Conservation (phyloP, 1,140 invertebrate genomes). For the Anastrepha ludens region DNA sequence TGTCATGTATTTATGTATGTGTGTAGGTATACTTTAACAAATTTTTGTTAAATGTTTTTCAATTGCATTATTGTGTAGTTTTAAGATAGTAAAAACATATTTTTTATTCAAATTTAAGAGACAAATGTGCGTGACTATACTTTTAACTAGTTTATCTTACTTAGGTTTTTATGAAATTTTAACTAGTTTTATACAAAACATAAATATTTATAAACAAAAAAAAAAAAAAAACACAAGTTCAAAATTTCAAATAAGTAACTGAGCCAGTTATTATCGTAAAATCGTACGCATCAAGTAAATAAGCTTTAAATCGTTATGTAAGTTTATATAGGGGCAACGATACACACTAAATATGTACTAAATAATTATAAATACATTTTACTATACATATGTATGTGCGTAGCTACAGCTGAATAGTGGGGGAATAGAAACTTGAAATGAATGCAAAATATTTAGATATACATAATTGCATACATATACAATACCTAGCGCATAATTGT, state of each 20-base stretch:
- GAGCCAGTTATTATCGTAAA: not conserved
- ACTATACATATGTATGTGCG: not conserved
- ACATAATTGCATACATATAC: not conserved
- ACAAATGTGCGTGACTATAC: slow-evolving; percentile 26
- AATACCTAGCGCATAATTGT: not conserved
- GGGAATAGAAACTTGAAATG: no score
- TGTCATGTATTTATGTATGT: slow-evolving; percentile 12
- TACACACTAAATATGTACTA: not conserved
- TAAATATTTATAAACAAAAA: not conserved
- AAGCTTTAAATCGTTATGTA: slow-evolving; percentile 35
- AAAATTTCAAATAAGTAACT: not conserved
- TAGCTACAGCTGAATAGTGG: not conserved
- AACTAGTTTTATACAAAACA: slow-evolving; percentile 27
- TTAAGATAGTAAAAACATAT: not conserved
- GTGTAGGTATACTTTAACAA: slow-evolving; percentile 10
- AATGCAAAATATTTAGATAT: not conserved
- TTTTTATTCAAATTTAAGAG: not conserved
- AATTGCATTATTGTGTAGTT: slow-evolving; percentile 34
- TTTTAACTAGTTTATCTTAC: slow-evolving; percentile 4
- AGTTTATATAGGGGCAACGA: slow-evolving; percentile 15
- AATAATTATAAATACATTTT: not conserved
- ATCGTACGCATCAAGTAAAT: not conserved
- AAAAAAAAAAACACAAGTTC: not conserved
- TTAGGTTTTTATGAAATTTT: slow-evolving; percentile 39
- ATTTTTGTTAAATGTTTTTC: slow-evolving; percentile 13